Base-by-base conservation (phyloP, 2,113 vertebrate genomes). In the Strix uralensis region DNA sequence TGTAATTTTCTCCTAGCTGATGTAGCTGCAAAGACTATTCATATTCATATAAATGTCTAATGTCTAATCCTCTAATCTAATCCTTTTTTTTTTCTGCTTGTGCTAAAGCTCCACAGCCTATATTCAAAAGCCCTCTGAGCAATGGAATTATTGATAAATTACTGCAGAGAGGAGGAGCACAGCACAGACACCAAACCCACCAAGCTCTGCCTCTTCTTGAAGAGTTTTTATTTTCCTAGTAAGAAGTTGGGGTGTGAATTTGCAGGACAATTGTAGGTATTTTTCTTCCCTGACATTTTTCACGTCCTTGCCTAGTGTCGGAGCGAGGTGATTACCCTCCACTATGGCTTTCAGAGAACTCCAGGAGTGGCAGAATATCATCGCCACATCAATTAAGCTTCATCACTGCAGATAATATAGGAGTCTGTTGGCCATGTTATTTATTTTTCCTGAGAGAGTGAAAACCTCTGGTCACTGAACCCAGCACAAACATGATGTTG, bases 1-100 rank as follows among this genome's bases (percentile, higher is more conserved):
- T 95, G 95, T 94, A 87, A 96, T 97, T 96, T 97, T 95, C 96
- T 97, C 70, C 91, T 87, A 89, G 92, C 86, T 94, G 92, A 89
- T 94, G 84, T 92, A 96, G 92, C 94, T 85, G 94, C 96, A 94
- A 85, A 92, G 92, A 95, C 91, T 90, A 96, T 97, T 97, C 95
- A 95, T 96, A 97, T 95, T 95, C 96, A 94, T 94, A 97, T 72
- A 94, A 94, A 96, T 44, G 88, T 96, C 92, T 90, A 94, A 97
- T 81, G 95, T 96, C 93, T 94, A 94, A 92, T 83, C 87, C 90
- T 96, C 78, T 78, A 75, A 86, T 94, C 71, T 91, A 66, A 81
- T 67, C 69, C 86, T 81, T 83, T 90, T 57, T 92, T 72, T 52
- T 38, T 46, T 13, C 74, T 75, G 83, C 89, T 94, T 20, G 10